These are phyloP conservation scores for Oxyura jamaicensis DNA, from an alignment of 2,113 vertebrate species.

Conservation along the genomic window DNA sequence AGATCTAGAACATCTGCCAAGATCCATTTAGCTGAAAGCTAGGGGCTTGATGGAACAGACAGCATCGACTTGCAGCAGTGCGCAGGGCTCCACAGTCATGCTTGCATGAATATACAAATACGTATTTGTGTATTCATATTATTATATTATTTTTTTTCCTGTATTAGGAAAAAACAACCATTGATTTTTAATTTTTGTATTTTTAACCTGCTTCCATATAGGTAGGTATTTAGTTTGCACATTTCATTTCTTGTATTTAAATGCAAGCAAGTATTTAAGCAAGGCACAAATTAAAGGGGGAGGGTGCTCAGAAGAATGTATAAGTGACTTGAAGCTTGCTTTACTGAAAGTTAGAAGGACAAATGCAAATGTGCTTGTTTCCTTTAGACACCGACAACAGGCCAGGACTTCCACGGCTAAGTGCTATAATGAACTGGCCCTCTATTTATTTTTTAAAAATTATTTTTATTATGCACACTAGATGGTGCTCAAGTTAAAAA, in stretches of 20 bases:
- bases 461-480: conserved; percentile 51
- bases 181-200: not conserved
- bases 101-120: not conserved
- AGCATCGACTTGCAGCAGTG: not conserved
- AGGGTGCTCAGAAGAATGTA: not conserved
- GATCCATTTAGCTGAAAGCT: not conserved
- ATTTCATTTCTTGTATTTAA: not conserved
- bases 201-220: not conserved
- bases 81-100: not conserved
- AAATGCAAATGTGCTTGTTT: not conserved
- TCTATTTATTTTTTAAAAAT: not conserved
- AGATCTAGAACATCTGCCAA: conserved; percentile 20
- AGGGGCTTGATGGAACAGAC: not conserved
- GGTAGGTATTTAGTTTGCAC: not conserved
- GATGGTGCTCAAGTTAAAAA: conserved; percentile 69
- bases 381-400: not conserved
- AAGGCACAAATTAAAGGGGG: not conserved
- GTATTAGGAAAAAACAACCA: not conserved
- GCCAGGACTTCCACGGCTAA: not conserved
- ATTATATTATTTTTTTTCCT: too few species aligned
- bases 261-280: not conserved
- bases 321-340: not conserved
- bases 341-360: not conserved
- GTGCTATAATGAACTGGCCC: not conserved
- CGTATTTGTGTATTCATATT: not conserved